Conservation (phyloP, 2,888 invertebrate genomes). For the Drosophila tripunctata region DNA sequence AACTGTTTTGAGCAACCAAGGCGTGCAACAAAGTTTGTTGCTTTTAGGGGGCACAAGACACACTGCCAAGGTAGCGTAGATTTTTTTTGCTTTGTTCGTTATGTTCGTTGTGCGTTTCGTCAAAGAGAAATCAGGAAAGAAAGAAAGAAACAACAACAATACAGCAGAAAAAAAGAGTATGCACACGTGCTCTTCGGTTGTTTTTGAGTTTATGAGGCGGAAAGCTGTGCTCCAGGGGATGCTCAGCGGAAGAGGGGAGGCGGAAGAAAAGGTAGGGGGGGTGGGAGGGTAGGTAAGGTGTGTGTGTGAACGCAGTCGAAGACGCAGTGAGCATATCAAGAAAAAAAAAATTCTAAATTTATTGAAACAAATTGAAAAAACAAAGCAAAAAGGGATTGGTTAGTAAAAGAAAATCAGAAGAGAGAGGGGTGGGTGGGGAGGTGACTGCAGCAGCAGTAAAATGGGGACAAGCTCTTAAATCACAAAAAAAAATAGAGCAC, state of each 20-base stretch:
- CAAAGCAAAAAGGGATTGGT: slow-evolving; percentile 27
- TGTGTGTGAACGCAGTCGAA: slow-evolving; percentile 20
- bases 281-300: neutral
- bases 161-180: slow-evolving; percentile 58
- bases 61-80: slow-evolving; percentile 54
- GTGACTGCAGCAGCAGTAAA: no score
- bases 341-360: slow-evolving; percentile 38
- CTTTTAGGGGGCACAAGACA: slow-evolving; percentile 11
- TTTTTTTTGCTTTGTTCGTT: neutral
- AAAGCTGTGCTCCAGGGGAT: slow-evolving; percentile 51
- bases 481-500: slow-evolving; percentile 40
- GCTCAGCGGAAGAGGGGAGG: neutral
- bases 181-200: slow-evolving; percentile 55
- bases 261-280: no score
- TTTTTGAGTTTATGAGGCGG: slow-evolving; percentile 53
- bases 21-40: slow-evolving; percentile 21
- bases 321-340: slow-evolving; percentile 46
- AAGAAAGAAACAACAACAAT: no score
- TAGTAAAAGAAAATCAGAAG: slow-evolving; percentile 3
- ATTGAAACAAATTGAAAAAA: slow-evolving; percentile 60
- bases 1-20: slow-evolving; percentile 37
- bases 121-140: slow-evolving; percentile 62
- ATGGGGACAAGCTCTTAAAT: slow-evolving; percentile 43
- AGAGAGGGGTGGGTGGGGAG: neutral
- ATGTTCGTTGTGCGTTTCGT: slow-evolving; percentile 35